These are phyloP conservation scores for Proctacanthus coquilletti DNA, from an alignment of 1,140 invertebrate genomes.

Conservation along the genomic window DNA sequence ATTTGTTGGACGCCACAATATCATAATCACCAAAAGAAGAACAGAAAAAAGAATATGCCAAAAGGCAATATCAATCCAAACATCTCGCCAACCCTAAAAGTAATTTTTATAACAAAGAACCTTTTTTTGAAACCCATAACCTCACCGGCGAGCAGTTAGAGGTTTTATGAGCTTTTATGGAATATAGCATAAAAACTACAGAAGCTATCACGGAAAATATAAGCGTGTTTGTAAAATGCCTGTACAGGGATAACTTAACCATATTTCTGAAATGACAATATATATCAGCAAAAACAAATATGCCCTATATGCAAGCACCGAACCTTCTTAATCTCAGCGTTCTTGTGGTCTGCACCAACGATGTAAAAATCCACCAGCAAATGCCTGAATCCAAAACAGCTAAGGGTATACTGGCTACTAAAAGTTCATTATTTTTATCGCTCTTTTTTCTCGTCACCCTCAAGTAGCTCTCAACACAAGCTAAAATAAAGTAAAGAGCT, in stretches of 20 bases:
- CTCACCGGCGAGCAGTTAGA: slow-evolving; percentile 53
- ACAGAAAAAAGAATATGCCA: slow-evolving; percentile 87
- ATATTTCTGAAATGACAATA: slow-evolving; percentile 45
- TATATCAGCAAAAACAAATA: background rate
- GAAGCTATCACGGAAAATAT: slow-evolving; percentile 80
- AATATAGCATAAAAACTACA: slow-evolving; percentile 84
- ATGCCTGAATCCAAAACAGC: slow-evolving; percentile 55
- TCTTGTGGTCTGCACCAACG: slow-evolving; percentile 75
- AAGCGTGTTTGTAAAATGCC: slow-evolving; percentile 85
- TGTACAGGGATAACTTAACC: slow-evolving; percentile 79
- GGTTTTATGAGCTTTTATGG: slow-evolving; percentile 60
- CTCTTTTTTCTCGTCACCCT: slow-evolving; percentile 52
- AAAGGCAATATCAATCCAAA: slow-evolving; percentile 86
- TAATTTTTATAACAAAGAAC: background rate
- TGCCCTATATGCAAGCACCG: slow-evolving; percentile 1
- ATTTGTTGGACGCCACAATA: slow-evolving; percentile 84
- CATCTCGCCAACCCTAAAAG: slow-evolving; percentile 69
- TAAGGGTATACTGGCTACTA: slow-evolving; percentile 58
- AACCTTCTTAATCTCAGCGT: slow-evolving; percentile 64
- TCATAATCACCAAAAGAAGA: slow-evolving; percentile 80
- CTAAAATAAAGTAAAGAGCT: slow-evolving; percentile 63
- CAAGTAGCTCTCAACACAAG: slow-evolving; percentile 67
- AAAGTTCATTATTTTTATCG: slow-evolving; percentile 44
- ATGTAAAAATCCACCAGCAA: slow-evolving; percentile 76
- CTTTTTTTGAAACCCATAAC: slow-evolving; percentile 9